Percentiles rank a stretch among this genome's conserved stretches.
Evolutionary conservation across 2,113 vertebrate genomes (phyloP).

Genomic region (Cinclus mexicanus): DNA sequence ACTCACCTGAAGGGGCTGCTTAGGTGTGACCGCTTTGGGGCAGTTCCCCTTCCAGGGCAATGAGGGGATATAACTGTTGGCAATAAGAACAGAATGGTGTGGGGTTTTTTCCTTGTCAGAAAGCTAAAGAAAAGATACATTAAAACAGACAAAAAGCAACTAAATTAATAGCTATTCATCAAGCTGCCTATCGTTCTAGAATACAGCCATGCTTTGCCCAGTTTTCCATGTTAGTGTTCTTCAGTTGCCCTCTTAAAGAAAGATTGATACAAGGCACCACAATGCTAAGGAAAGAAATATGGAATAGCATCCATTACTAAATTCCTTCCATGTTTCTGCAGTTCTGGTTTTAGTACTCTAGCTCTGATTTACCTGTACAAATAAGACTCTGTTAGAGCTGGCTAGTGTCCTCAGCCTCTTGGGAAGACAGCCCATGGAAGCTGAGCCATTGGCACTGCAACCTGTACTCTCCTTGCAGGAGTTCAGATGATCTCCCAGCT

Average conservation of each 20-base stretch:
- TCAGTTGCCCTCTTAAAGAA: neutral
- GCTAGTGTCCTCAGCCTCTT: neutral
- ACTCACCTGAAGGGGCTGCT: neutral
- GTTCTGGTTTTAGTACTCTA: neutral
- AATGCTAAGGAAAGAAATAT: neutral
- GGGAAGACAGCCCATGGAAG: neutral
- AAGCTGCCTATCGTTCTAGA: neutral
- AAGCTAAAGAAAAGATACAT: neutral
- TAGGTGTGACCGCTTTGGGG: neutral
- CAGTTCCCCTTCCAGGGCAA: neutral
- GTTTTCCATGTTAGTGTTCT: neutral
- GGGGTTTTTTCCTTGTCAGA: neutral
- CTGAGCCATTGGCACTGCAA: neutral
- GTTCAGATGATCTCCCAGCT: neutral
- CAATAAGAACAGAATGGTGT: neutral
- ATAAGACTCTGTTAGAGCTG: neutral
- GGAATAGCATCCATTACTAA: neutral
- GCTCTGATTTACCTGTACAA: neutral
- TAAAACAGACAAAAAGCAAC: neutral
- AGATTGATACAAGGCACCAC: neutral
- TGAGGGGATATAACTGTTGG: neutral
- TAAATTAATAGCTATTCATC: neutral
- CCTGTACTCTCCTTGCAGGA: neutral
- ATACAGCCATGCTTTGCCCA: neutral
- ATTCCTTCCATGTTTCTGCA: neutral